Conservation (phyloP, 2,888 invertebrate genomes). For the Nomada goodeniana region DNA sequence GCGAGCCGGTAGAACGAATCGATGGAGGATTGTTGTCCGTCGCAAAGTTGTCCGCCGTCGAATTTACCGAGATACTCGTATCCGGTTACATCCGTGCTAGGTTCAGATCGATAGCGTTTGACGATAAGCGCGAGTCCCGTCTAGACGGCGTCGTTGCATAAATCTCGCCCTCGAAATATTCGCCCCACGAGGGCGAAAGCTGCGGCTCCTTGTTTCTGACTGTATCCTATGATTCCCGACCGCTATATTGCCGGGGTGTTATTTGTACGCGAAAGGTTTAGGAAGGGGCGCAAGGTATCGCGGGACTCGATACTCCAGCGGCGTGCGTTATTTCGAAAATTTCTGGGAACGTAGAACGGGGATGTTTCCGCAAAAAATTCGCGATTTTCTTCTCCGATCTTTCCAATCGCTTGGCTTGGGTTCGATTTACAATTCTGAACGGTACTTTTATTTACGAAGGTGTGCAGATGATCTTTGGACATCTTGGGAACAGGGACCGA, state of each 20-base stretch:
- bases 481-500: not conserved
- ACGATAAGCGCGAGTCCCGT: constrained; percentile 64
- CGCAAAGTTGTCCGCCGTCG: constrained; percentile 39
- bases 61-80: constrained; percentile 61
- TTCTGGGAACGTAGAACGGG: not conserved
- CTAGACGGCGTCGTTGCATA: constrained; percentile 69
- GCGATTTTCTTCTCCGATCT: not conserved
- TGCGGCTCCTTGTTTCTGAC: constrained; percentile 41
- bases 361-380: not conserved
- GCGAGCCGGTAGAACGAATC: not conserved
- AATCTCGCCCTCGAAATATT: constrained; percentile 71
- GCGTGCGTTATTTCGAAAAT: not conserved
- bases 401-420: not conserved
- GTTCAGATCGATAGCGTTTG: constrained; percentile 66
- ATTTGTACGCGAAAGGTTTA: constrained; percentile 77
- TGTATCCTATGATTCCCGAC: constrained; percentile 71
- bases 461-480: not conserved
- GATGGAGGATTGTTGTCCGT: constrained; percentile 19
- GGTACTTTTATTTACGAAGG: no score
- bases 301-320: constrained; percentile 66
- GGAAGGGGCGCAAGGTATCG: constrained; percentile 62
- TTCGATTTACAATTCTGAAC: no score
- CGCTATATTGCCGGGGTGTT: no score
- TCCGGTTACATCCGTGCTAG: constrained; percentile 49
- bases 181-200: not conserved